Percentiles rank a stretch among this genome's conserved stretches.
Evolutionary conservation across 2,888 invertebrate genomes (phyloP).

Genomic region (Tetragonula carbonaria): DNA sequence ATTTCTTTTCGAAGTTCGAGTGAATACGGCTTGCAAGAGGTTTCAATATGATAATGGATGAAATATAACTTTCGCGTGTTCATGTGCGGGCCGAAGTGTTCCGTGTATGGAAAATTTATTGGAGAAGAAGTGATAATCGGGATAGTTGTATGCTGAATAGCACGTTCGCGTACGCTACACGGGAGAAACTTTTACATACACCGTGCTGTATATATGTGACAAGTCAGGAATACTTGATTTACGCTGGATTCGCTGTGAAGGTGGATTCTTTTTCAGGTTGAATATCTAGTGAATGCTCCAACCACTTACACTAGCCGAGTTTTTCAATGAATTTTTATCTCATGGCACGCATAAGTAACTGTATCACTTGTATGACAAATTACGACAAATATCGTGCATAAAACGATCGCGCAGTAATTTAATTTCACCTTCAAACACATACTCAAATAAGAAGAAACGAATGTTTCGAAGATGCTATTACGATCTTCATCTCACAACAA

Average conservation of each 20-base stretch:
- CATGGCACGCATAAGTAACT: neutral
- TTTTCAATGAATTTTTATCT: no score
- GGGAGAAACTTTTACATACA: constrained; percentile 22
- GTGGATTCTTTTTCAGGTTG: neutral
- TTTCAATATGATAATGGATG: constrained; percentile 11
- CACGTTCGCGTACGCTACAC: constrained; percentile 1
- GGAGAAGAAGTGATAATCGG: constrained; percentile 38
- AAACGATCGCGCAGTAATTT: neutral
- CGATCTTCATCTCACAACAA: no score
- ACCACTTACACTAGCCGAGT: neutral
- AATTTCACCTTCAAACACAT: neutral
- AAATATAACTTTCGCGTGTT: constrained; percentile 20
- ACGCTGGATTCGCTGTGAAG: constrained; percentile 19
- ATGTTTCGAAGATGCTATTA: neutral
- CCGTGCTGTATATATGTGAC: constrained; percentile 14
- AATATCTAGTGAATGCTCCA: neutral
- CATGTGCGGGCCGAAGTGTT: neutral
- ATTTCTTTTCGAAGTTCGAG: neutral
- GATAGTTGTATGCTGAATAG: constrained; percentile 21
- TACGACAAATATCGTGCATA: neutral
- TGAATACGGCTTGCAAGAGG: neutral
- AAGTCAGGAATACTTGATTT: constrained; percentile 28
- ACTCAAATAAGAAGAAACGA: neutral
- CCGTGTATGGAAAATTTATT: constrained; percentile 18
- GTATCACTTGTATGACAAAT: neutral